phyloP scores from a whole-genome alignment of 2,797 vertebrate genomes.

The Cephalopachus bancanus region DNA sequence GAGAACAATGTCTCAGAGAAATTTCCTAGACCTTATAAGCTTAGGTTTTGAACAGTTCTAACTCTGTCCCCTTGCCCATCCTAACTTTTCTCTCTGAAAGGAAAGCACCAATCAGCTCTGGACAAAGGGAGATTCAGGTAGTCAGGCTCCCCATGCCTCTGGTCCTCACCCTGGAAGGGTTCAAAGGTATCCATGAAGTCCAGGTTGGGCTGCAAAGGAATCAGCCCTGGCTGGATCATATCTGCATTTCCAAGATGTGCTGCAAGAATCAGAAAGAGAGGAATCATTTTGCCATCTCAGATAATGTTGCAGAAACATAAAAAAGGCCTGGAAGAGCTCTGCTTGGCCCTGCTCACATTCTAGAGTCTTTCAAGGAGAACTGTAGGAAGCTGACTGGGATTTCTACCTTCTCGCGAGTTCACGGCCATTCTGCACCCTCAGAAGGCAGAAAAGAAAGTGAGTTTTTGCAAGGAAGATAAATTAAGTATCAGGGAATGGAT shows the following conservation, averaged over 20 bases:
- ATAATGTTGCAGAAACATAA: not conserved
- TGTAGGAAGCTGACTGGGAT: not conserved
- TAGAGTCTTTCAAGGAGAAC: not conserved
- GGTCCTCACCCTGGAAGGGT: conserved; percentile 95
- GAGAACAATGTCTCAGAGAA: not conserved
- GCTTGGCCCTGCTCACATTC: not conserved
- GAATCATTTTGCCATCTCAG: not conserved
- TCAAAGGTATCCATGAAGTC: conserved; percentile 99
- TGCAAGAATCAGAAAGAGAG: conserved; percentile 83
- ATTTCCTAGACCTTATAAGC: not conserved
- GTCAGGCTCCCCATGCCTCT: too few relatives aligned
- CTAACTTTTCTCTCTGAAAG: not conserved
- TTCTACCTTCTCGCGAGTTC: not conserved
- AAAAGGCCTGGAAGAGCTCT: not conserved
- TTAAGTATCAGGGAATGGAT: not conserved
- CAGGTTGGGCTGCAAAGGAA: conserved; percentile 97
- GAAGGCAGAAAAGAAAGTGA: not conserved
- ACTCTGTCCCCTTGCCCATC: not conserved
- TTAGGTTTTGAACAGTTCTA: not conserved
- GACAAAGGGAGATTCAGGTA: not conserved
- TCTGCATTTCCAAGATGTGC: conserved; percentile 98
- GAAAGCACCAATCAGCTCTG: not conserved
- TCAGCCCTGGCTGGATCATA: conserved; percentile 99
- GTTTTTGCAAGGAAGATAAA: not conserved
- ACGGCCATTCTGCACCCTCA: not conserved